A percentile compares a stretch with the other conserved stretches of the same genome.
These are phyloP conservation scores for Mugil cephalus DNA, from an alignment of 2,113 vertebrate genomes.

Conservation along the genomic window DNA sequence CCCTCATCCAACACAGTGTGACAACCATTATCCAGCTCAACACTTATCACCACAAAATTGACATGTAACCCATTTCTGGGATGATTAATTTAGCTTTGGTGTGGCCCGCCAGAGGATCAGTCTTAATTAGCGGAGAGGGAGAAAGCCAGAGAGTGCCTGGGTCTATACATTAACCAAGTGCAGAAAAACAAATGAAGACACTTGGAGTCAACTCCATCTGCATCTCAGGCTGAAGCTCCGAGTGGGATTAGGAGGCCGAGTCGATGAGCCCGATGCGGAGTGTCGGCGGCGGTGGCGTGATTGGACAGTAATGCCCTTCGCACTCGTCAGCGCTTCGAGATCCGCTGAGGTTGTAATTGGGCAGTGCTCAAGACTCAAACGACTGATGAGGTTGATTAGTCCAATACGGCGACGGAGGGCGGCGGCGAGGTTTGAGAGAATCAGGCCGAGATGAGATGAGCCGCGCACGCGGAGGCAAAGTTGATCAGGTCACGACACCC, in stretches of 20 bases:
- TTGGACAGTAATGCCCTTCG: constrained; percentile 71
- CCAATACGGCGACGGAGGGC: constrained; percentile 40
- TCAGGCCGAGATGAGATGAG: constrained; percentile 23
- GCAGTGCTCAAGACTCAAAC: constrained; percentile 62
- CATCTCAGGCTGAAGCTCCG: constrained; percentile 64
- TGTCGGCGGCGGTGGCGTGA: constrained; percentile 61
- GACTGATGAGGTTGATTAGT: constrained; percentile 77
- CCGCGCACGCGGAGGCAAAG: constrained; percentile 4
- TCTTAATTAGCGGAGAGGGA: constrained; percentile 70
- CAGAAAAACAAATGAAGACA: constrained; percentile 70
- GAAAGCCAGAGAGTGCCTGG: constrained; percentile 2
- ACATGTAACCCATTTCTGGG: constrained; percentile 74
- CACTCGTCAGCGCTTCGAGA: constrained; percentile 69
- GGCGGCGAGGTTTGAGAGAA: constrained; percentile 32
- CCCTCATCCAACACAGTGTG: constrained; percentile 59
- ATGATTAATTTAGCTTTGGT: constrained; percentile 77
- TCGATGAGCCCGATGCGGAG: constrained; percentile 53
- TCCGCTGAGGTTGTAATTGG: constrained; percentile 75
- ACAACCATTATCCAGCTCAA: constrained; percentile 65
- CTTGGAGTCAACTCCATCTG: constrained; percentile 70
- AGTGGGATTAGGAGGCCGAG: constrained; percentile 68
- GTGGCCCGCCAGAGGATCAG: constrained; percentile 61
- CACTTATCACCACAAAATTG: constrained; percentile 71
- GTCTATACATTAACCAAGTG: constrained; percentile 53
- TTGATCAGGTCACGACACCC: constrained; percentile 28